Conservation (phyloP, 2,113 vertebrate species). For the Nematolebias whitei region DNA sequence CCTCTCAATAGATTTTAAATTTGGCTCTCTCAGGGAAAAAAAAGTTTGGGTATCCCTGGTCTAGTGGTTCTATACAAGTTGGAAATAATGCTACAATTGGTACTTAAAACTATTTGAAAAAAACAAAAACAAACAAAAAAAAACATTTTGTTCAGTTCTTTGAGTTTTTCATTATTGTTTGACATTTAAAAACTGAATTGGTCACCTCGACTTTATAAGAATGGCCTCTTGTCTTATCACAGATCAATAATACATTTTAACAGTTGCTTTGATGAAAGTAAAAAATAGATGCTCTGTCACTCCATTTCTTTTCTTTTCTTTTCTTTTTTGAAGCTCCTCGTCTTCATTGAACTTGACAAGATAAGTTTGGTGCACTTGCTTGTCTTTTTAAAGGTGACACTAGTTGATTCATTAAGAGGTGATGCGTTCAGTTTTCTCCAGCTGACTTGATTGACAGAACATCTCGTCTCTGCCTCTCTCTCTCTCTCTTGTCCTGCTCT, state of each 20-base stretch:
- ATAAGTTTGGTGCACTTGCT: conserved; percentile 35
- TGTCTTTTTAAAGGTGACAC: conserved; percentile 57
- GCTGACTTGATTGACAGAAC: conserved; percentile 61
- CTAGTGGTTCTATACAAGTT: no score
- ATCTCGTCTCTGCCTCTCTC: conserved; percentile 31
- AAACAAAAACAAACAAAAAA: not conserved
- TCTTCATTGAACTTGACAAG: conserved; percentile 43
- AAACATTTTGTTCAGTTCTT: not conserved
- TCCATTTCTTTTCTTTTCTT: not conserved
- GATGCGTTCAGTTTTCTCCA: conserved; percentile 43
- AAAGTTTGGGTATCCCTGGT: no score
- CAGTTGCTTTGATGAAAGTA: conserved; percentile 6
- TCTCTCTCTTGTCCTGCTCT: conserved; percentile 37
- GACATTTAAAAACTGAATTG: not conserved
- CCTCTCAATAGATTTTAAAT: no score
- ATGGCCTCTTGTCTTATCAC: not conserved
- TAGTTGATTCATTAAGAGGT: conserved; percentile 58
- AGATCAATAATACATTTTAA: conserved; percentile 16
- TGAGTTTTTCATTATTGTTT: not conserved
- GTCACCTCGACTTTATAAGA: conserved; percentile 6
- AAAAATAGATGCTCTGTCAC: not conserved
- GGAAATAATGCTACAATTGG: not conserved
- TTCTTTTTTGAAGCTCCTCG: not conserved
- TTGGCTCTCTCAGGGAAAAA: no score
- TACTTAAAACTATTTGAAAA: not conserved